Evolutionary conservation across 2,888 invertebrate genomes (phyloP).

Genomic region (Micropterix aruncella): DNA sequence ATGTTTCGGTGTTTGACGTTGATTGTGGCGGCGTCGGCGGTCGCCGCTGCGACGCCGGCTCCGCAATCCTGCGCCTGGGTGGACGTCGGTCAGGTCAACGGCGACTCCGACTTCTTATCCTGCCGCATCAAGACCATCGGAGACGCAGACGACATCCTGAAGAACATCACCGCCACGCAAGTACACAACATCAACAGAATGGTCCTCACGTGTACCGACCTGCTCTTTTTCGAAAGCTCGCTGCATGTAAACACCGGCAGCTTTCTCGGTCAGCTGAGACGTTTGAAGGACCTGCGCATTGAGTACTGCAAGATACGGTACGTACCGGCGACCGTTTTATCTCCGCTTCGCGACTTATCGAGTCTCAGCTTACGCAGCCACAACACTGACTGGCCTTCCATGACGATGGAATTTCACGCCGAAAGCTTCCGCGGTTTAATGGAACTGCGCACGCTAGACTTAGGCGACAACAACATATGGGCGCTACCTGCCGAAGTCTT

Average conservation of each 20-base stretch:
- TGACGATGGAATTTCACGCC: constrained; percentile 63
- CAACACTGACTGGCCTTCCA: constrained; percentile 66
- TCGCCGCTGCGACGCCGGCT: constrained; percentile 21
- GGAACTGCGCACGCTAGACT: constrained; percentile 51
- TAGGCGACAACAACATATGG: constrained; percentile 66
- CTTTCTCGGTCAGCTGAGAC: constrained; percentile 49
- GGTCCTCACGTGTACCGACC: constrained; percentile 56
- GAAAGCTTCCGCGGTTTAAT: constrained; percentile 58
- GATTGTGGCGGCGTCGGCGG: constrained; percentile 3
- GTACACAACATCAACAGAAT: constrained; percentile 56
- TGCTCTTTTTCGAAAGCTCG: constrained; percentile 59
- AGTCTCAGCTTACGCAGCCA: constrained; percentile 56
- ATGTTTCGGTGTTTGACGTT: constrained; percentile 1
- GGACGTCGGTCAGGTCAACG: constrained; percentile 39
- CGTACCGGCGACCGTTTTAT: constrained; percentile 55
- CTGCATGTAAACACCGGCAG: constrained; percentile 45
- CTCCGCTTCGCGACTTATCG: constrained; percentile 51
- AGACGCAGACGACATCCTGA: constrained; percentile 51
- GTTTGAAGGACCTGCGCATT: constrained; percentile 58
- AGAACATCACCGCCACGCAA: constrained; percentile 57
- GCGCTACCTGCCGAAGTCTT: constrained; percentile 56
- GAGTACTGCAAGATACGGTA: constrained; percentile 67
- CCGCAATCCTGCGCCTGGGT: constrained; percentile 67
- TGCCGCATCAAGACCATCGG: constrained; percentile 62
- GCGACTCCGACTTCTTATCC: constrained; percentile 45